Evolutionary conservation across 2,113 vertebrate genomes (phyloP).

Genomic region (Recurvirostra avosetta): DNA sequence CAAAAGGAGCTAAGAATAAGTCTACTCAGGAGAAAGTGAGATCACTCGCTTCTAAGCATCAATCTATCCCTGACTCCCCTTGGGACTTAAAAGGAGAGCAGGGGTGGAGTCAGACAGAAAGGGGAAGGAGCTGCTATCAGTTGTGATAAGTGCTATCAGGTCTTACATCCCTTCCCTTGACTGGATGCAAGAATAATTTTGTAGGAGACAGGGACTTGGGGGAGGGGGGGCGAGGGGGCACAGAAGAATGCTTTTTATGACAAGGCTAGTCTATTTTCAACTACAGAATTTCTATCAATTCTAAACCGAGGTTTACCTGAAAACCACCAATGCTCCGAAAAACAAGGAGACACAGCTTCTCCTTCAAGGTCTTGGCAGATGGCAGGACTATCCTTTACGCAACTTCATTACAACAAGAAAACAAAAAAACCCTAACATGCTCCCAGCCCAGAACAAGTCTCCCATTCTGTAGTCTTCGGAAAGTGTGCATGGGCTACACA

Average conservation of each 20-base stretch:
- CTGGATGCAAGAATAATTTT: neutral
- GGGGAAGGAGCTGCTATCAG: neutral
- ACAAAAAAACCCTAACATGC: neutral
- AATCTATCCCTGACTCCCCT: neutral
- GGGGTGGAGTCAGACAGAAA: neutral
- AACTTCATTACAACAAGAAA: neutral
- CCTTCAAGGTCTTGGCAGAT: neutral
- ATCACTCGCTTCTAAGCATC: neutral
- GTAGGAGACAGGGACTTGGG: neutral
- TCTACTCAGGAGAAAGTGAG: neutral
- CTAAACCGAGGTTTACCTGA: neutral
- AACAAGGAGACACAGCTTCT: neutral
- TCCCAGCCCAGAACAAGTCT: neutral
- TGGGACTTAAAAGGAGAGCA: neutral
- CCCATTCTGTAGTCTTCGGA: neutral
- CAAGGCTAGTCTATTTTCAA: neutral
- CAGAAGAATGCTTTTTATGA: neutral
- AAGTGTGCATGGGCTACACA: accelerated
- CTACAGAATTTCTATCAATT: neutral
- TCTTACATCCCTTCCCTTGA: neutral
- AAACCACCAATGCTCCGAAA: neutral
- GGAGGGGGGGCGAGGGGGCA: too few relatives aligned
- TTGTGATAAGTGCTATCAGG: accelerated
- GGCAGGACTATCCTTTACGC: neutral
- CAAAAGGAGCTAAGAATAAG: neutral